Evolutionary conservation across 1,140 invertebrate species (phyloP), one percentile per base, ranked within the genome.

Genomic region (Rhynchophorus ferrugineus): DNA sequence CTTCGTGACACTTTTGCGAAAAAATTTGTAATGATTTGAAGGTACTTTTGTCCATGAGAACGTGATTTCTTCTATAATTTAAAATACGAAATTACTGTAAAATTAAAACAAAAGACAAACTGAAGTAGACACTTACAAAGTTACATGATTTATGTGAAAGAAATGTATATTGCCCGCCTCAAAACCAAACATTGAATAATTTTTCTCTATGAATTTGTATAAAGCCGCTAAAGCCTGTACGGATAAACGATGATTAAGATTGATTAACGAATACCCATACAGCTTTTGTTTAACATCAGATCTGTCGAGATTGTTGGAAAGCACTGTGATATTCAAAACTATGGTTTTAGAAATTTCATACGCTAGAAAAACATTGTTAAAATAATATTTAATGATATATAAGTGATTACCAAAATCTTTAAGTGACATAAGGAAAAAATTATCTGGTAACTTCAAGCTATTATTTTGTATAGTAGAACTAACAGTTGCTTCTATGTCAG

Each of bases 1-100:
- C 85, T 5, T 88, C 87, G 68, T 91, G 87, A n/a, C 78, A 71
- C 35, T 79, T 75, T 17, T 77, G 72, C 36, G 78, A 78, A 61
- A 91, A 87, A 37, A 93, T 83, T 70, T 89, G 82, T 7, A 93
- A 66, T 9, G 81, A 79, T 49, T 77, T 76, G 62, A 81, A 87
- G 2, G 82, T 82, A 56, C 82, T 80, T 35, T 81, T 75, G 68
- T 89, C 85, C 7, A 91, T 74, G 56, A 78, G 78, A 17, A 91
- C 77, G 57, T 84, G 73, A 61, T 87, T 77, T 37, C 76, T 68
- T 58, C 84, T 87, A 56, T 55, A 68, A 60, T 17, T 54, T 66
- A 51, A 33, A 39, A 18, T 39, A 51, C 37, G 11, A 44, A 35
- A 16, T 2, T n/a, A 48, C 18, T 29, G 24, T 6, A 29, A 29